Percentiles rank a stretch among this genome's conserved stretches.
phyloP scores from a whole-genome alignment of 2,797 vertebrate species.

The Alectoris magna region DNA sequence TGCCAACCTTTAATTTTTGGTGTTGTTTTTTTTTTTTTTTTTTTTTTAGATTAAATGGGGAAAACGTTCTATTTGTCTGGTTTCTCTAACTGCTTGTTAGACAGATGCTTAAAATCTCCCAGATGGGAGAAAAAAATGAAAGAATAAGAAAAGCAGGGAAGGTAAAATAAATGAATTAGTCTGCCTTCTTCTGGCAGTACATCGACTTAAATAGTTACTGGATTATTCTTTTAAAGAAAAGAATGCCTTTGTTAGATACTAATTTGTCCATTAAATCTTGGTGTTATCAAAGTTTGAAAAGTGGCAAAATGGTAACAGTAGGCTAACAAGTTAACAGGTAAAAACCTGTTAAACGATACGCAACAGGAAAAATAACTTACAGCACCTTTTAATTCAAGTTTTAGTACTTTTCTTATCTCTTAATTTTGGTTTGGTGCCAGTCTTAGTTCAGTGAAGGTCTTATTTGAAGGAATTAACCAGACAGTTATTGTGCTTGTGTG shows the following conservation, averaged over 20 bases:
- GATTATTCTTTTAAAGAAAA: neutral
- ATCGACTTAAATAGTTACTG: neutral
- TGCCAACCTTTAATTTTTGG: neutral
- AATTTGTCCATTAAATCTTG: neutral
- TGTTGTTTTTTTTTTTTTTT: constrained; percentile 7
- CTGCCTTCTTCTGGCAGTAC: neutral
- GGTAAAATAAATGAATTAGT: neutral
- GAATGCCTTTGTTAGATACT: neutral
- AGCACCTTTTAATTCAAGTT: neutral
- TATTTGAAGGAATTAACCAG: neutral
- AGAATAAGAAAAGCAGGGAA: neutral
- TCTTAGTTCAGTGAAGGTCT: neutral
- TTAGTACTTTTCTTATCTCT: neutral
- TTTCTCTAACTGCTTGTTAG: neutral
- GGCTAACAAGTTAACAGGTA: neutral
- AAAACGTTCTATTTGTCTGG: neutral
- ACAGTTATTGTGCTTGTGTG: neutral
- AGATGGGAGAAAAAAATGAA: neutral
- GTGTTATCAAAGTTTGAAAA: neutral
- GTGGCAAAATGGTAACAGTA: neutral
- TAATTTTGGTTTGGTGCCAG: neutral
- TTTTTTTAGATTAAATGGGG: neutral
- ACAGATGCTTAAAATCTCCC: neutral
- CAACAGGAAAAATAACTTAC: neutral
- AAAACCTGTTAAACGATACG: neutral